These are phyloP conservation scores for Kryptolebias ocellatus DNA, from an alignment of 2,797 vertebrate species.

Conservation along the genomic window DNA sequence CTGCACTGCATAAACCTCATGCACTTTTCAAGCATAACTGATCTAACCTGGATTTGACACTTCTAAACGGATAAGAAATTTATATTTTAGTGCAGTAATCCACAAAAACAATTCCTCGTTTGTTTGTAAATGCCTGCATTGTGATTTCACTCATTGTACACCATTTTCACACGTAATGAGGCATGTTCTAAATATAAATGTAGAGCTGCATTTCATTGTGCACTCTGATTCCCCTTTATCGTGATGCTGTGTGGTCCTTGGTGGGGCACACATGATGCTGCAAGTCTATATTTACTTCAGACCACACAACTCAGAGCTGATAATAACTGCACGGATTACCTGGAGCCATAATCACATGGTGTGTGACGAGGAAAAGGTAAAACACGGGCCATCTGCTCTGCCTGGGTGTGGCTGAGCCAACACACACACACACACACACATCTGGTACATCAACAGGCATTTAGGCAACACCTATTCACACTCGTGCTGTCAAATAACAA, in stretches of 20 bases:
- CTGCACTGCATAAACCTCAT: not conserved
- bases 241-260: conserved; percentile 39
- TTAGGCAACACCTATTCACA: not conserved
- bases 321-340: conserved; percentile 62
- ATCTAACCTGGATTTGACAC: conserved; percentile 4
- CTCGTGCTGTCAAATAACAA: not conserved
- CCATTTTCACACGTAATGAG: conserved; percentile 8
- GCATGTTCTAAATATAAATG: conserved; percentile 22
- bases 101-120: not conserved
- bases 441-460: conserved; percentile 8
- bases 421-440: conserved; percentile 19
- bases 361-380: conserved; percentile 64
- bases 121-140: conserved; percentile 25
- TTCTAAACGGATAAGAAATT: conserved; percentile 1
- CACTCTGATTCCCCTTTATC: conserved; percentile 20
- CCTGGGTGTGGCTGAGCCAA: conserved; percentile 31
- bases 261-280: conserved; percentile 27
- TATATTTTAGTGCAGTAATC: not conserved
- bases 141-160: not conserved
- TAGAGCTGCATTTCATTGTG: conserved; percentile 14
- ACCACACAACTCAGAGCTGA: conserved; percentile 46
- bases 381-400: conserved; percentile 57
- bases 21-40: not conserved
- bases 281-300: conserved; percentile 59
- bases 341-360: conserved; percentile 65